Evolutionary conservation across 2,888 invertebrate species (phyloP), one percentile per base, ranked within the genome.

Genomic region (Tachystola acroxantha): DNA sequence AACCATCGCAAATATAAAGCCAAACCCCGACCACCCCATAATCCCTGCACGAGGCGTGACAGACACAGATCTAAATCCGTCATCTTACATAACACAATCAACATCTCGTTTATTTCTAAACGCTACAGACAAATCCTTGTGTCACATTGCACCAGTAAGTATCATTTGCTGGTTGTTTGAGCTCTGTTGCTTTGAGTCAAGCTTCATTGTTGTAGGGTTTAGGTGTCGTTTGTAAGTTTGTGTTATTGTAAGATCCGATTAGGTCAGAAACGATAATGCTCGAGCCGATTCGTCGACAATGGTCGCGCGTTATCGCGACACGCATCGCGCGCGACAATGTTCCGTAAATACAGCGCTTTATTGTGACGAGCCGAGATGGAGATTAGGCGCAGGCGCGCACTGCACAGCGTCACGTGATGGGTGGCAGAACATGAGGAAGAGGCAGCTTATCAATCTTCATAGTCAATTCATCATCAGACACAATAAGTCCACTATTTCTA

Each of bases 61-160:
- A 65, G 64, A 64, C 65, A 64, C 51, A 68, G 74, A 66, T 63
- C 60, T 65, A 62, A 67, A 73, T 59, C 65, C 67, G 64, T 65
- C 71, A 64, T 64, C 73, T 76, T 71, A 73, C 71, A 76, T 70
- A 76, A 80, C 72, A 70, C 77, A 81, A 81, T 82, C 81, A 81
- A 69, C 69, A 61, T 67, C 69, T 80, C 71, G 75, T 80, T 77
- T 76, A 79, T 76, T 79, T 76, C 74, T 81, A 75, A 79, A 76
- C 69, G 64, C 54, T 68, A 55, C 67, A 73, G 73, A 79, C 80
- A 80, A 82, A 84, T 81, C 81, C 76, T 69, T 67, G 70, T 73
- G 76, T 74, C 77, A 79, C 75, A 76, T 62, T 64, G 56, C 50
- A 55, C 58, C 29, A 59, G 72, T 46, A 63, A 36, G n/a, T 19